Base-by-base conservation (phyloP, 2,888 invertebrate genomes). In the Tenodera sinensis region DNA sequence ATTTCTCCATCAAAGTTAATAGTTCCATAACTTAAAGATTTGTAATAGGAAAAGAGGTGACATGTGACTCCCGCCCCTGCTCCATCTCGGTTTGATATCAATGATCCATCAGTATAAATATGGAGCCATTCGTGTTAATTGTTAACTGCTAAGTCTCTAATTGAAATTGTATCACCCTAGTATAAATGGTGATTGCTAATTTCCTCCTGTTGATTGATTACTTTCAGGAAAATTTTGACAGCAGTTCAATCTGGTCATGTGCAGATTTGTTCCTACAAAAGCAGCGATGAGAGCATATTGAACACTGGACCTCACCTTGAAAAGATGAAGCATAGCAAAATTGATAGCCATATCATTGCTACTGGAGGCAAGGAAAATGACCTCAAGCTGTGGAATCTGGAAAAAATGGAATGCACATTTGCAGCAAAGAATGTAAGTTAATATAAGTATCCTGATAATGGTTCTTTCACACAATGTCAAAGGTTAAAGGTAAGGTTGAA, bases 341-440 rank as follows among this genome's bases (percentile, higher is more conserved):
- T 94, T 15, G 94, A 96, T 83, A 93, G 92, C 47, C 94, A 95
- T 88, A 91, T 96, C 30, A 94, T 98, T 91, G 98, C 97, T 8
- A 98, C 96, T 91, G 99, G 99, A 28, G 99, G 99, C 0, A 96
- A 97, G 93, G 97, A 97, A 91, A 98, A 98, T 92, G 97, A 97
- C 91, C 93, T 99, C 0, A 98, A 98, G 93, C 93, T 99, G 1
- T 99, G 97, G 95, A 96, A 98, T 91, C 92, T 97, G 92, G 94
- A 92, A 91, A 94, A 91, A 4, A 93, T 91, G 54, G 91, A 91
- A 54, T 93, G 94, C 83, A 92, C 94, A 71, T 96, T 96, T 91
- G 93, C 92, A 90, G 95, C 96, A 2, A 96, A 95, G 93, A 96
- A 96, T 93, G 95, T 96, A 91, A 94, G 94, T 91, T 91, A 92